Conservation (phyloP, 2,797 vertebrate species). For the Tokudaia tokunoshimensis region DNA sequence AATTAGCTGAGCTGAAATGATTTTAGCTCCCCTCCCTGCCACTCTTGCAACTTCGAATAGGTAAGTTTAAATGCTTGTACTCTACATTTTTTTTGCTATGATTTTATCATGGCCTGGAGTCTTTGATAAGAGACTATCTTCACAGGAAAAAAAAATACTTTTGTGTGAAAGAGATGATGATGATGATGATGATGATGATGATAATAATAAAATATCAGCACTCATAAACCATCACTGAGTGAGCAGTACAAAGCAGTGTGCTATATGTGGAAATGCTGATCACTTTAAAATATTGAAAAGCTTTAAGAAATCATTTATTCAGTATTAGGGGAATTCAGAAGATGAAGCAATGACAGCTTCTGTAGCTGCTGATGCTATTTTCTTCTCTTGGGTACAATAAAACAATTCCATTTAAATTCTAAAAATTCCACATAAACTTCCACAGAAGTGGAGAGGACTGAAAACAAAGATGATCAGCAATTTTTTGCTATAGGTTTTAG, state of each 20-base stretch:
- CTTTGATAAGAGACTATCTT: background rate
- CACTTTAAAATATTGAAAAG: background rate
- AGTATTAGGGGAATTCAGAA: background rate
- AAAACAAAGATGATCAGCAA: background rate
- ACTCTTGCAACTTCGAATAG: background rate
- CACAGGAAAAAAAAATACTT: background rate
- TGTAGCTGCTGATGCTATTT: rapidly evolving
- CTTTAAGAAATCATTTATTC: background rate
- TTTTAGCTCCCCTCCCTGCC: background rate
- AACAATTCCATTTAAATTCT: background rate
- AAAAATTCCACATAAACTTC: background rate
- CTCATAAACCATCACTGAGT: background rate
- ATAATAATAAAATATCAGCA: no score
- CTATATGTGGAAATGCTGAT: background rate
- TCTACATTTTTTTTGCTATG: background rate
- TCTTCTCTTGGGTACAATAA: background rate
- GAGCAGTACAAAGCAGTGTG: background rate
- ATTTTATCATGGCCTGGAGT: background rate
- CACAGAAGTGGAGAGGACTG: background rate
- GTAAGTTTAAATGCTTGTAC: background rate
- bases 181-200: background rate
- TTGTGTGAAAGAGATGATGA: background rate
- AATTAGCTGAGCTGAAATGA: background rate
- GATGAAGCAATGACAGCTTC: background rate
- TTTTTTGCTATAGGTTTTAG: background rate